Evolutionary conservation across 2,888 invertebrate species (phyloP).

Genomic region (Xylophagus ater): DNA sequence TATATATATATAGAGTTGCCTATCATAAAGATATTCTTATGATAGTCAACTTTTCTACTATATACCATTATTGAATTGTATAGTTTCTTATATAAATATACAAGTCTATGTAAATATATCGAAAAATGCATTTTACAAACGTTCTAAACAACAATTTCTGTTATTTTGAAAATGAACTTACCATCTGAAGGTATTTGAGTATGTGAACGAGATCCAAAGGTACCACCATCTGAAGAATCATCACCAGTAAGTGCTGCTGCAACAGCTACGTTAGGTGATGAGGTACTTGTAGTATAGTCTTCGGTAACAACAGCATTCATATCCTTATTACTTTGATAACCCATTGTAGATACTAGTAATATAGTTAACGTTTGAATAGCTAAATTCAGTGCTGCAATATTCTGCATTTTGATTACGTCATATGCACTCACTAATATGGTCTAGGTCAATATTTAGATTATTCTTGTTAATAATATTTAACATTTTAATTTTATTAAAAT

Average conservation of each 20-base stretch:
- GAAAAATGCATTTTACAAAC: neutral
- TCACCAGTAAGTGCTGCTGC: too few relatives aligned
- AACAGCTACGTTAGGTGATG: neutral
- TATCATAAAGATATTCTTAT: too few relatives aligned
- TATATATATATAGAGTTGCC: too few relatives aligned
- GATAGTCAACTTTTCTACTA: too few relatives aligned
- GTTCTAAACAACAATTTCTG: neutral
- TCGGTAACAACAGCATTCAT: neutral
- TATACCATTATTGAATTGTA: too few relatives aligned
- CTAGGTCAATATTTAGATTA: too few relatives aligned
- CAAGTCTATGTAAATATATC: too few relatives aligned
- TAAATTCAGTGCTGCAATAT: slow-evolving; percentile 4
- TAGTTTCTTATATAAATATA: too few relatives aligned
- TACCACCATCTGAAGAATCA: too few relatives aligned
- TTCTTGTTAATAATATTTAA: too few relatives aligned
- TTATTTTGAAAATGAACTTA: slow-evolving; percentile 2
- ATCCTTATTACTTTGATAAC: neutral
- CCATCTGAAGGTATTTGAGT: slow-evolving; percentile 6
- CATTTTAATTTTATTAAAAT: too few relatives aligned
- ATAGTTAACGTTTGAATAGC: slow-evolving; percentile 8
- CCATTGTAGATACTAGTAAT: slow-evolving; percentile 7
- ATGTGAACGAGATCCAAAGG: slow-evolving; percentile 1
- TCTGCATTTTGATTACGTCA: slow-evolving; percentile 4
- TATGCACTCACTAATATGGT: too few relatives aligned
- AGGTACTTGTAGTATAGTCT: neutral